Evolutionary conservation across 2,888 invertebrate species (phyloP), one percentile per base, ranked within the genome.

Genomic region (Drosophila niveifrons): DNA sequence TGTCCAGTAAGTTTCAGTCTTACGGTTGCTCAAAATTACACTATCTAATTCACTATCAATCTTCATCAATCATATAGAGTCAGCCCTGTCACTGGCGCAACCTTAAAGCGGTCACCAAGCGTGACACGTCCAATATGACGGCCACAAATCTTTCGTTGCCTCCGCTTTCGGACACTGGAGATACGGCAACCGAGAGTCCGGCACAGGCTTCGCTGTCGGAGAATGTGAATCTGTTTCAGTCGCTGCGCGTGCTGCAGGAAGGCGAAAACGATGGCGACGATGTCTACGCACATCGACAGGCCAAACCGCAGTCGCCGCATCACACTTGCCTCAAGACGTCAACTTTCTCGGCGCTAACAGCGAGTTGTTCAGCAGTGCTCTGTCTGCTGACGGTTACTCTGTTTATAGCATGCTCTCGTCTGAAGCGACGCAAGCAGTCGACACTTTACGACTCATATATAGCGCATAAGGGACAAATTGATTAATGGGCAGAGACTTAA

Each of bases 11-110:
- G 95, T 17, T 3, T 3, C 4, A 3, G 4, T 23, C 2, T 15
- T n/a, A 1, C 1, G n/a, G 9, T 4, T 9, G 28, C 9, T 10
- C 39, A 39, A 31, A 31, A n/a, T 36, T n/a, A n/a, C n/a, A 11
- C 11, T 36, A n/a, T 36, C n/a, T 36, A 36, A 0, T 36, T 36
- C n/a, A 36, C 36, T n/a, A 39, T 18, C n/a, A 7, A 29, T 53
- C 10, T 34, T 0, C 29, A 23, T 31, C 1, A 1, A 1, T 34
- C 43, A 43, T 90, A 31, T 93, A 98, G 97, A 97, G 96, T 72
- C 97, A 98, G 92, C 97, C 97, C 0, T 98, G 98, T 89, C 97
- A 98, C 92, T 97, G 98, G 98, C 95, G 97, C 69, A 97, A 97
- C 90, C 95, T 97, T 78, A 97, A 97, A 93, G 95, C 94, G 64